A percentile compares a stretch with the other conserved stretches of the same genome.
phyloP scores from a whole-genome alignment of 2,113 vertebrate genomes.

The Thunnus maccoyii region DNA sequence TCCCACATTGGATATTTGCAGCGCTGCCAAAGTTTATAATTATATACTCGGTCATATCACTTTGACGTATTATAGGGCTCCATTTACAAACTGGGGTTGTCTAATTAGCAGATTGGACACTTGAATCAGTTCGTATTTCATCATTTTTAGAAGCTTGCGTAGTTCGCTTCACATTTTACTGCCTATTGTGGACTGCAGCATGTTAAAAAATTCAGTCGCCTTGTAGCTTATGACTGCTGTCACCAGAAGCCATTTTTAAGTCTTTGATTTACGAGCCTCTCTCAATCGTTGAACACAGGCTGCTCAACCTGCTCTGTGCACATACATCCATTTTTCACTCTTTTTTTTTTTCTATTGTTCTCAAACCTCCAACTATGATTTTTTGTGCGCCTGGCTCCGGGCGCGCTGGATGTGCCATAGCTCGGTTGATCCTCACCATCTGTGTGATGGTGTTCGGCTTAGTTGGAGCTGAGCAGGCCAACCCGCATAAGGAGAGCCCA shows the following conservation, averaged over 20 bases:
- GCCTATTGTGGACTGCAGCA: conserved; percentile 6
- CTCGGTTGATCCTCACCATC: conserved; percentile 45
- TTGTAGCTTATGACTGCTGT: conserved; percentile 21
- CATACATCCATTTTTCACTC: neutral
- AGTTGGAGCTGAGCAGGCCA: conserved; percentile 23
- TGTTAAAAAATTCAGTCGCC: conserved; percentile 13
- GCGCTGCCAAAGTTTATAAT: conserved; percentile 74
- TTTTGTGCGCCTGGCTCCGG: conserved; percentile 37
- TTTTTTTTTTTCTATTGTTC: neutral
- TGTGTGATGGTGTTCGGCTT: conserved; percentile 46
- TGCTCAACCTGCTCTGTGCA: conserved; percentile 30
- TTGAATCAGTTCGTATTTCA: neutral
- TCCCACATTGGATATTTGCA: conserved; percentile 37
- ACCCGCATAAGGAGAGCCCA: conserved; percentile 13
- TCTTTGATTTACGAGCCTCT: conserved; percentile 46
- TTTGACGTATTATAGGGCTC: neutral
- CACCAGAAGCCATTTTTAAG: conserved; percentile 78
- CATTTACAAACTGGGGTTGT: neutral
- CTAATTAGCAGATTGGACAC: neutral
- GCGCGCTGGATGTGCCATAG: conserved; percentile 43
- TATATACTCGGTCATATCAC: conserved; percentile 36
- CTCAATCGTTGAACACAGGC: conserved; percentile 34
- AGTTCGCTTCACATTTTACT: neutral
- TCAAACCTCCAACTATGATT: neutral
- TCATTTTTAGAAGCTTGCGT: neutral